These are phyloP conservation scores for Drosophila mulleri DNA, from an alignment of 2,888 invertebrate genomes.

Conservation along the genomic window DNA sequence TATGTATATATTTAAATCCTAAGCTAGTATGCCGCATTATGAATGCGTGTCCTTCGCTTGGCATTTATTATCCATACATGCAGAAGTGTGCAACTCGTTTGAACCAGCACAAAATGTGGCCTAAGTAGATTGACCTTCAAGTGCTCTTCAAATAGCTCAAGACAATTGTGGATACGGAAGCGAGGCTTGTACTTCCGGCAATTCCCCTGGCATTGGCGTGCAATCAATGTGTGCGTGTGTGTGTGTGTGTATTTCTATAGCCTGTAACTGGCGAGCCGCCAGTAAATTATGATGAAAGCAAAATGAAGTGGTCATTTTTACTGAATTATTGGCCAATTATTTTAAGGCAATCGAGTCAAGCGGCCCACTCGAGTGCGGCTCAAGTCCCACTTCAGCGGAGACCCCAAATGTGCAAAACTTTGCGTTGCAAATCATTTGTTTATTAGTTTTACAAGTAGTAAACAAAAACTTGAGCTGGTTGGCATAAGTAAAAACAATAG, in stretches of 20 bases:
- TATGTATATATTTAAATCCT: background rate
- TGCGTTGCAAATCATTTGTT: slow-evolving; percentile 73
- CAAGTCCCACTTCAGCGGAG: slow-evolving; percentile 6
- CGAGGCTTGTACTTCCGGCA: slow-evolving; percentile 53
- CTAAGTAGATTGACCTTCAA: slow-evolving; percentile 59
- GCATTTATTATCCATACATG: background rate
- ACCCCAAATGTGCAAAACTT: slow-evolving; percentile 47
- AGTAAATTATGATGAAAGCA: slow-evolving; percentile 69
- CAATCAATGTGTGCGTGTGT: slow-evolving; percentile 5
- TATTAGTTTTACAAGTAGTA: slow-evolving; percentile 65
- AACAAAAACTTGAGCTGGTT: slow-evolving; percentile 43
- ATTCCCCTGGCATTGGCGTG: slow-evolving; percentile 73
- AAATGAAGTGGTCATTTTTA: slow-evolving; percentile 77
- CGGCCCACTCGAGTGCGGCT: slow-evolving; percentile 22
- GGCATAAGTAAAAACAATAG: slow-evolving; percentile 43
- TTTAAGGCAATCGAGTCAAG: slow-evolving; percentile 78
- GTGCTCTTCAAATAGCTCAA: slow-evolving; percentile 45
- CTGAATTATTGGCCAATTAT: slow-evolving; percentile 80
- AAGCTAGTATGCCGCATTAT: background rate
- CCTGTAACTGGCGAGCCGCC: slow-evolving; percentile 8
- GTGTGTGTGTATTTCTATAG: background rate
- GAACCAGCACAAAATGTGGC: background rate
- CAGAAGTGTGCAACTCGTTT: background rate
- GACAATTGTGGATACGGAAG: slow-evolving; percentile 41
- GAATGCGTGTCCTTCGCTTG: background rate